Evolutionary conservation across 37 sponge, comb jelly and placozoan genomes (phyloP), one percentile per base, ranked within the genome.

Genomic region (Ephydatia muelleri): DNA sequence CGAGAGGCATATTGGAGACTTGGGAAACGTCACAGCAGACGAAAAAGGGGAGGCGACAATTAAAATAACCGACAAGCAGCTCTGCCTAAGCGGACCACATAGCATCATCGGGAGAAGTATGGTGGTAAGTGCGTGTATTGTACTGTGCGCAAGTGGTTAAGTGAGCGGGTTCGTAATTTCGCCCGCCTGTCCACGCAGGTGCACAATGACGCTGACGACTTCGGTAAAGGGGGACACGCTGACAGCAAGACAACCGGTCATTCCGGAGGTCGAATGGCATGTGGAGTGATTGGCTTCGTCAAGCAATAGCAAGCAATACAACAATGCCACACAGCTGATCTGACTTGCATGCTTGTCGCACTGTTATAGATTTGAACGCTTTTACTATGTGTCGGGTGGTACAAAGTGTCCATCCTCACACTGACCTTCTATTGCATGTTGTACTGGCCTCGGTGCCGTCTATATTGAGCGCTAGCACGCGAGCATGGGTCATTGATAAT

Each of bases 1-100:
- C n/a, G 76, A 86, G 5, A 88, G 97, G 77, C 99, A 98, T 83
- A 97, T 90, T 49, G 99, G 99, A 0, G 99, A 98, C 78, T 85
- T 98, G 16, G 99, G 99, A 0, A 98, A 98, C 80, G 83, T 96
- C 23, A 88, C 65, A 14, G 95, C 95, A 70, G 91, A 78, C 73
- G 88, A 27, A 3, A 48, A 31, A 72, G 97, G 95, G 23, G 66
- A 22, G 14, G 95, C 94, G 0, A 76, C 9, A 0, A 68, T 96
- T 25, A 49, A 88, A 43, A 95, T 97, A 40, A 76, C 78, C 4
- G 97, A 97, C 38, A 67, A 49, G 3, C 86, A 86, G 77, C 84
- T 97, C 69, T 67, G 88, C 26, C 85, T 97, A 34, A 27, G 8
- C 32, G 97, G 95, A 27, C 65, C 75, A 13, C 86, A 86, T 78